Evolutionary conservation across 64 coral and sea anemone species (phyloP).

Genomic region (Montipora foliosa): DNA sequence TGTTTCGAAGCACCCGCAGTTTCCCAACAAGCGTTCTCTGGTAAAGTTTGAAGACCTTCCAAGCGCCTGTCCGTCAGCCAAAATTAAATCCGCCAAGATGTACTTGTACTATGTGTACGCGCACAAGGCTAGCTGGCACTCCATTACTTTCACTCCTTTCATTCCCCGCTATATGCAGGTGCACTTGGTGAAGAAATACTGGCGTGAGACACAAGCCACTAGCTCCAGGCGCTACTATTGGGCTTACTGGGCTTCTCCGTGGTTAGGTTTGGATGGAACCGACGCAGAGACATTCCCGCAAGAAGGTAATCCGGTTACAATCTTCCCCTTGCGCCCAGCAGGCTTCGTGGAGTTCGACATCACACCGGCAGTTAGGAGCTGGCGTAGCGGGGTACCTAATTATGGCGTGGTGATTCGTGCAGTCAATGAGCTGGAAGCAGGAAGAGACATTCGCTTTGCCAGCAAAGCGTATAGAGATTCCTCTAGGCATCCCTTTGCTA

Average conservation of each 20-base stretch:
- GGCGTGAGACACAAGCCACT: conserved; percentile 57
- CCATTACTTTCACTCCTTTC: conserved; percentile 12
- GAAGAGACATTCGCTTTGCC: too few species aligned
- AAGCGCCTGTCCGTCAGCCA: neutral
- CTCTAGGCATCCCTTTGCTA: too few species aligned
- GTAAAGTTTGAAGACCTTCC: conserved; percentile 71
- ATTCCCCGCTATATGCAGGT: conserved; percentile 45
- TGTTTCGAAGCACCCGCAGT: conserved; percentile 40
- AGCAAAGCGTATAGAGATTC: too few species aligned
- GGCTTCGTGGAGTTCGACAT: too few species aligned
- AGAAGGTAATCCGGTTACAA: too few species aligned
- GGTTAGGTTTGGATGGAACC: conserved; percentile 15
- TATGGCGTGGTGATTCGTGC: too few species aligned
- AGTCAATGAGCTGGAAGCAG: too few species aligned
- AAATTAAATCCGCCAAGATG: conserved; percentile 60
- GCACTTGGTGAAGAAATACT: conserved; percentile 42
- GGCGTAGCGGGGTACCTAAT: too few species aligned
- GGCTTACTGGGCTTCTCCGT: neutral
- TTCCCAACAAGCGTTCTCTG: conserved; percentile 77
- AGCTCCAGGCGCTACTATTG: neutral
- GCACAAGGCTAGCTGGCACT: conserved; percentile 55
- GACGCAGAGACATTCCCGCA: conserved; percentile 43
- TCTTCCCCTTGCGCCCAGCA: too few species aligned
- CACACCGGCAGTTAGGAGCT: too few species aligned
- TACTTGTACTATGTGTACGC: conserved; percentile 66